Conservation (phyloP, 2,888 invertebrate genomes). For the Macrophya alboannulata region DNA sequence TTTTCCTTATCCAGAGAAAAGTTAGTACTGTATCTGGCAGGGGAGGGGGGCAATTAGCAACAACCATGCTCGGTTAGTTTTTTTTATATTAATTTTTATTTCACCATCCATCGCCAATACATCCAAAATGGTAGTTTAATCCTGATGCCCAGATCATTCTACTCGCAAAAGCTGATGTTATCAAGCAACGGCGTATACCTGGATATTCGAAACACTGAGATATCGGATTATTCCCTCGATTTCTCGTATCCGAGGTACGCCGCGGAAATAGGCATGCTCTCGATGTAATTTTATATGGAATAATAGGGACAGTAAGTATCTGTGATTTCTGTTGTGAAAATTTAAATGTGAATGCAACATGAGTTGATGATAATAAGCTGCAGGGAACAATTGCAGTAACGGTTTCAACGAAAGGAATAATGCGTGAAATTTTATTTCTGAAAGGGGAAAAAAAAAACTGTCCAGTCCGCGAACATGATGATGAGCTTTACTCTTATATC, state of each 20-base stretch:
- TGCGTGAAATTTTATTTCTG: background rate
- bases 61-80: background rate
- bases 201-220: background rate
- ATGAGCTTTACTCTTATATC: background rate
- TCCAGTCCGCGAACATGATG: background rate
- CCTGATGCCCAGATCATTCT: background rate
- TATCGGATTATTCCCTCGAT: background rate
- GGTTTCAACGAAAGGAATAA: background rate
- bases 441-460: background rate
- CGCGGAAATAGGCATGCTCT: too few relatives aligned
- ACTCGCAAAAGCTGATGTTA: background rate
- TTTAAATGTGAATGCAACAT: background rate
- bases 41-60: conserved; percentile 8
- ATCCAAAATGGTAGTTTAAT: background rate
- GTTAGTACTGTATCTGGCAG: background rate
- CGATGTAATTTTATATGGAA: too few relatives aligned
- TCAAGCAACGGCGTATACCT: background rate
- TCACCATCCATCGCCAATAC: background rate
- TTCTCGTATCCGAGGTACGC: too few relatives aligned
- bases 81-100: background rate
- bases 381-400: background rate
- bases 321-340: background rate
- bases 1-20: too few relatives aligned
- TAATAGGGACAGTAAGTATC: too few relatives aligned
- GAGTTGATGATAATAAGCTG: background rate